phyloP scores from a whole-genome alignment of 1,140 invertebrate genomes.

The Ganaspis sp. region DNA sequence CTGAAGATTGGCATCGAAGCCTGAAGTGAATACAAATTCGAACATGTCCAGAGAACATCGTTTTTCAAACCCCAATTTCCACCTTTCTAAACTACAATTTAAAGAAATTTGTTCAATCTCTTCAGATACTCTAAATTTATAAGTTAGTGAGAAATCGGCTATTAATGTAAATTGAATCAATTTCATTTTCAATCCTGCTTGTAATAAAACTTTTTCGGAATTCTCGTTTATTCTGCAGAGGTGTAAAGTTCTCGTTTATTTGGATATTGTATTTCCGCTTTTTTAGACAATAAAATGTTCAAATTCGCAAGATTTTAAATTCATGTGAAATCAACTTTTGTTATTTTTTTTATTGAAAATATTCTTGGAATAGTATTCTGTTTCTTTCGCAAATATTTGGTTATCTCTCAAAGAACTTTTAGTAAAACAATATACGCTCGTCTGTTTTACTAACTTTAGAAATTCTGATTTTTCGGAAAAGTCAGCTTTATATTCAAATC shows the following conservation, averaged over 20 bases:
- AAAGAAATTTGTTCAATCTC: neutral
- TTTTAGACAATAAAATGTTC: too few species aligned
- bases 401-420: neutral
- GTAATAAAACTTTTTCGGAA: too few species aligned
- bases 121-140: too few species aligned
- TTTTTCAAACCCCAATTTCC: neutral
- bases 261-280: too few species aligned
- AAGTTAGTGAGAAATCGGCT: too few species aligned
- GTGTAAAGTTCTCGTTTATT: too few species aligned
- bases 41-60: neutral
- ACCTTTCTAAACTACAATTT: neutral
- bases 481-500: neutral
- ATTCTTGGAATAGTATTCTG: neutral
- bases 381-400: neutral
- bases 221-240: too few species aligned
- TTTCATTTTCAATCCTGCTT: too few species aligned
- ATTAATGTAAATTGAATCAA: too few species aligned
- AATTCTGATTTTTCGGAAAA: neutral
- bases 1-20: neutral
- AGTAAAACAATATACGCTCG: too few species aligned
- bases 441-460: neutral
- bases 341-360: neutral
- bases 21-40: slow-evolving; percentile 6
- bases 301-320: too few species aligned
- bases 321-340: too few species aligned